Percentiles rank a stretch among this genome's conserved stretches.
phyloP scores from a whole-genome alignment of 2,888 invertebrate species.

The Sinhomidia bicolor region DNA sequence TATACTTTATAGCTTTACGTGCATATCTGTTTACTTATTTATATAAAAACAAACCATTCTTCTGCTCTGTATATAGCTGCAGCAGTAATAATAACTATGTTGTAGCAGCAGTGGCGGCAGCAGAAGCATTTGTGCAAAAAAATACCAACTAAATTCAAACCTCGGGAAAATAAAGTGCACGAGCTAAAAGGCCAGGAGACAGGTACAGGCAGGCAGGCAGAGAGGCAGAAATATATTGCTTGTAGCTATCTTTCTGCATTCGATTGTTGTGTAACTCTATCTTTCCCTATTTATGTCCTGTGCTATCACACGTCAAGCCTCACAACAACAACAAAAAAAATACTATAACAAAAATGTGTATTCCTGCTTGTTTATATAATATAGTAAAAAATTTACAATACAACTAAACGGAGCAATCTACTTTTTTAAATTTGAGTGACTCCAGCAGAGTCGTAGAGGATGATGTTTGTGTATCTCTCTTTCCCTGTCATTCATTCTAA shows the following conservation, averaged over 20 bases:
- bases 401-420: neutral
- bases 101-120: neutral
- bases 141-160: neutral
- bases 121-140: slow-evolving; percentile 6
- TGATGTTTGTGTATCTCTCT: slow-evolving; percentile 16
- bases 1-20: neutral
- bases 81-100: neutral
- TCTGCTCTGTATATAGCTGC: too few relatives aligned
- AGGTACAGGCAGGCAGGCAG: neutral
- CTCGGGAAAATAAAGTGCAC: slow-evolving; percentile 4
- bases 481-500: neutral
- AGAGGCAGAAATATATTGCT: neutral
- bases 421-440: slow-evolving; percentile 17
- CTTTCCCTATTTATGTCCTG: neutral
- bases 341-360: neutral
- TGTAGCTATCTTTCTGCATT: neutral
- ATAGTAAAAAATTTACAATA: neutral
- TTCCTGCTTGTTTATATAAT: neutral
- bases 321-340: neutral
- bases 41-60: slow-evolving; percentile 13
- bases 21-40: slow-evolving; percentile 14
- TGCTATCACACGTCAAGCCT: neutral
- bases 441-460: slow-evolving; percentile 1
- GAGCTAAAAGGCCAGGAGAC: slow-evolving; percentile 16
- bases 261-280: neutral